These are phyloP conservation scores for Ivindomyrus marchei DNA, from an alignment of 2,113 vertebrate species.

Conservation along the genomic window DNA sequence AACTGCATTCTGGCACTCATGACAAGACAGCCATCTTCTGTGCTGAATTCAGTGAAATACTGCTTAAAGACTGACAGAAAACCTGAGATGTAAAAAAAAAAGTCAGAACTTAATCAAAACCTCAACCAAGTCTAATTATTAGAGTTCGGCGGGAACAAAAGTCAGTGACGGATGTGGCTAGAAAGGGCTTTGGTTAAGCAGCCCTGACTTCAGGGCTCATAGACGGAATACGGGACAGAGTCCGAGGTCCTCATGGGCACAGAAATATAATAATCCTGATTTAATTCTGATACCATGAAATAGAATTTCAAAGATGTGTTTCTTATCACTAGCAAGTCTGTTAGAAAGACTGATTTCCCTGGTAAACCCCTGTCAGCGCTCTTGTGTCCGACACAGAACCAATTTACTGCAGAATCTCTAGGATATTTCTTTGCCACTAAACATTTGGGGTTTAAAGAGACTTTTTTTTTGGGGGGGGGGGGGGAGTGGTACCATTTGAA, in stretches of 20 bases:
- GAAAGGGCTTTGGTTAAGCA: not conserved
- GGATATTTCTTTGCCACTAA: slow-evolving; percentile 1
- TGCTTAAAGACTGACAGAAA: not conserved
- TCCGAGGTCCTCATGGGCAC: slow-evolving; percentile 5
- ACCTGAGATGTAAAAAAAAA: not conserved
- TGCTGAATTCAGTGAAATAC: not conserved
- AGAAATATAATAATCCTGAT: slow-evolving; percentile 11
- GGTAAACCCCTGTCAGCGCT: not conserved
- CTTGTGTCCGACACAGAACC: not conserved
- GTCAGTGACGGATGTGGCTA: not conserved
- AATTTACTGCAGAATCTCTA: not conserved
- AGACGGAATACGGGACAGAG: not conserved
- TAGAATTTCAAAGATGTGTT: slow-evolving; percentile 13
- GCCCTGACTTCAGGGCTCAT: not conserved
- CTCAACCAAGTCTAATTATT: slow-evolving; percentile 1
- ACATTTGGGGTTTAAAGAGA: slow-evolving; percentile 1
- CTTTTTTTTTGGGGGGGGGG: not conserved
- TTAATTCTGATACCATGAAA: slow-evolving; percentile 10
- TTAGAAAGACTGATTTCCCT: slow-evolving; percentile 9
- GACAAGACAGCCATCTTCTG: not conserved
- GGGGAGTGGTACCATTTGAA: not conserved
- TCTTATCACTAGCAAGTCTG: not conserved
- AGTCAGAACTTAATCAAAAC: not conserved
- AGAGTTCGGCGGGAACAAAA: not conserved
- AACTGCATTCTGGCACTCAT: not conserved